phyloP scores from a whole-genome alignment of 1,140 invertebrate species.

The Mizuhopecten yessoensis region DNA sequence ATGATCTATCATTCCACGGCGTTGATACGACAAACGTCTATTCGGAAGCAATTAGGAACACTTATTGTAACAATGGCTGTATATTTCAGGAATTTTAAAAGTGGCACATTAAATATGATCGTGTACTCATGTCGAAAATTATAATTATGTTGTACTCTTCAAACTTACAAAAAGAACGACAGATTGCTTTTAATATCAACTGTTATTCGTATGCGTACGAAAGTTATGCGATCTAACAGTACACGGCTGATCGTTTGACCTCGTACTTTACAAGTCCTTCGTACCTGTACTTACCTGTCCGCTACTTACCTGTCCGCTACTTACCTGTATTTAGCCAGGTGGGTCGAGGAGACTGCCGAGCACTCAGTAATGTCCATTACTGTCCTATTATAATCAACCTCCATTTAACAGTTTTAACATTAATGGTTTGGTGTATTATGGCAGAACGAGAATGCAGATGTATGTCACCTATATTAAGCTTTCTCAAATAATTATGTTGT shows the following conservation, averaged over 20 bases:
- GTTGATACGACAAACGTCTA: background rate
- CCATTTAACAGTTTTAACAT: background rate
- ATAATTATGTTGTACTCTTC: background rate
- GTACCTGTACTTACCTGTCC: background rate
- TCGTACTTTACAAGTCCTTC: background rate
- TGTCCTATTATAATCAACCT: background rate
- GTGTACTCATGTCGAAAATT: conserved; percentile 20
- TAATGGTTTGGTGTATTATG: background rate
- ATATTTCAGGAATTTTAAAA: background rate
- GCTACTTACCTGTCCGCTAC: background rate
- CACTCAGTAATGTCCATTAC: background rate
- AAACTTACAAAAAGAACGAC: background rate
- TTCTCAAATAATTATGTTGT: background rate
- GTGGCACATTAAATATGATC: background rate
- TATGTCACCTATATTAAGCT: background rate
- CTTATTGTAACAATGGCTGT: background rate
- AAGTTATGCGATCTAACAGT: background rate
- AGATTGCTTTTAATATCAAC: background rate
- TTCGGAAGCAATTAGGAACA: conserved; percentile 6
- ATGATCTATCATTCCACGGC: background rate
- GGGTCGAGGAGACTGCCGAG: background rate
- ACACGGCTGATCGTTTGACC: background rate
- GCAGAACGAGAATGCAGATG: background rate
- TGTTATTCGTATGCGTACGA: background rate
- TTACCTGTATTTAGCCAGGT: background rate